A percentile compares a stretch with the other conserved stretches of the same genome.
These are phyloP conservation scores for Channa argus DNA, from an alignment of 2,113 vertebrate species.

Conservation along the genomic window DNA sequence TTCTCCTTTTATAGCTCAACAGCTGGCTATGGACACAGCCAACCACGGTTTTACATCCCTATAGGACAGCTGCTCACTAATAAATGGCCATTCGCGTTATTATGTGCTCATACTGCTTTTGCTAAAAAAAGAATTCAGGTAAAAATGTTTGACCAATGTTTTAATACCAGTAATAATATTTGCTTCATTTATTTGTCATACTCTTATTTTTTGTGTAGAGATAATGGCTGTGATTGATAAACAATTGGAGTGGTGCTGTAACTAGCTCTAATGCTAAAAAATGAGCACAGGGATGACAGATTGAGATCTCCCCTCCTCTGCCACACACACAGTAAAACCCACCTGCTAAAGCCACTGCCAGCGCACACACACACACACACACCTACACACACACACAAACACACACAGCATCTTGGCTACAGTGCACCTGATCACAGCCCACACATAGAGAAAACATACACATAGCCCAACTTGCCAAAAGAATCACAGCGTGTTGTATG, in stretches of 20 bases:
- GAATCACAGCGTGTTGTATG: constrained; percentile 49
- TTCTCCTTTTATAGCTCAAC: constrained; percentile 28
- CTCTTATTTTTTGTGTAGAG: background rate
- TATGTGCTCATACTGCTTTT: background rate
- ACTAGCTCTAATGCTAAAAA: background rate
- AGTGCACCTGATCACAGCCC: constrained; percentile 64
- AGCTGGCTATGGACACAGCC: constrained; percentile 10
- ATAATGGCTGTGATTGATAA: background rate
- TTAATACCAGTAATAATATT: background rate
- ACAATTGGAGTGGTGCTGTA: background rate
- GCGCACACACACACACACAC: constrained; percentile 23
- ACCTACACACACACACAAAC: constrained; percentile 15
- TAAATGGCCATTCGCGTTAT: background rate
- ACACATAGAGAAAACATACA: constrained; percentile 69
- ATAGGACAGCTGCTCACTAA: background rate
- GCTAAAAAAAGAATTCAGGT: background rate
- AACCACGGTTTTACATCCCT: background rate
- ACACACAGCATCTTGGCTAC: constrained; percentile 45
- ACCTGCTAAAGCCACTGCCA: constrained; percentile 51
- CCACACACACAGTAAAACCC: constrained; percentile 8
- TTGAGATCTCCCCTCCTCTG: constrained; percentile 28
- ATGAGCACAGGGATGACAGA: constrained; percentile 23
- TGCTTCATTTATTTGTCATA: background rate
- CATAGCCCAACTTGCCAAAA: constrained; percentile 50
- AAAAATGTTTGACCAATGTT: background rate